Evolutionary conservation across 2,797 vertebrate species (phyloP).

Genomic region (Fistularia commersonii): DNA sequence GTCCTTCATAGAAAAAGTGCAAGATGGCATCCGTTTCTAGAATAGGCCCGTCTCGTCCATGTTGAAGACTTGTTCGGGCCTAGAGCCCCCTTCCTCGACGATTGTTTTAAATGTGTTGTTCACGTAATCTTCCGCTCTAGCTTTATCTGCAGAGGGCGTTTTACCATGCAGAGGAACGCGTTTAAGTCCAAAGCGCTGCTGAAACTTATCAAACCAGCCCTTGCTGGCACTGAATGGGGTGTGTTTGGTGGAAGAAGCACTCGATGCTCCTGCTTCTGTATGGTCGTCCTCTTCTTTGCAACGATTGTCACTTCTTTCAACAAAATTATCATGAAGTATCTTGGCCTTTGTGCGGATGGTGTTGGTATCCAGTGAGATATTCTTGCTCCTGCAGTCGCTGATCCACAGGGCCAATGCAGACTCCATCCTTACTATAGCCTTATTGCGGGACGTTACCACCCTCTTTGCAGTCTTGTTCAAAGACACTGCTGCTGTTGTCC

Average conservation of each 20-base stretch:
- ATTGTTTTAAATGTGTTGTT: slow-evolving; percentile 15
- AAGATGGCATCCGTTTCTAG: slow-evolving; percentile 21
- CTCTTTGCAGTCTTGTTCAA: background rate
- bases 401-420: slow-evolving; percentile 1
- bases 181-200: slow-evolving; percentile 24
- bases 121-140: slow-evolving; percentile 8
- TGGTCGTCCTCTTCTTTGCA: background rate
- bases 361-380: slow-evolving; percentile 1
- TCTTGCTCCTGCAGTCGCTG: background rate
- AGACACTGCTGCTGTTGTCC: background rate
- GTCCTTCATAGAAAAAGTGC: slow-evolving; percentile 13
- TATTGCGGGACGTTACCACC: background rate
- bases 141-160: background rate
- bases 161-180: slow-evolving; percentile 21
- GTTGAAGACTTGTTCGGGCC: slow-evolving; percentile 26
- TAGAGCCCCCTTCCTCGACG: slow-evolving; percentile 16
- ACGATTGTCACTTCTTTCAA: no score
- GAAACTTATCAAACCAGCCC: slow-evolving; percentile 27
- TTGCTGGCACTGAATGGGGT: slow-evolving; percentile 16
- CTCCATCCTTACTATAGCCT: slow-evolving; percentile 4
- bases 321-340: background rate
- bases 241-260: no score
- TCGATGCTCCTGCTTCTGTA: background rate
- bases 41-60: slow-evolving; percentile 28
- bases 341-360: background rate